Conservation (phyloP, 1,140 invertebrate species). For the Thereuonema tuberculata region DNA sequence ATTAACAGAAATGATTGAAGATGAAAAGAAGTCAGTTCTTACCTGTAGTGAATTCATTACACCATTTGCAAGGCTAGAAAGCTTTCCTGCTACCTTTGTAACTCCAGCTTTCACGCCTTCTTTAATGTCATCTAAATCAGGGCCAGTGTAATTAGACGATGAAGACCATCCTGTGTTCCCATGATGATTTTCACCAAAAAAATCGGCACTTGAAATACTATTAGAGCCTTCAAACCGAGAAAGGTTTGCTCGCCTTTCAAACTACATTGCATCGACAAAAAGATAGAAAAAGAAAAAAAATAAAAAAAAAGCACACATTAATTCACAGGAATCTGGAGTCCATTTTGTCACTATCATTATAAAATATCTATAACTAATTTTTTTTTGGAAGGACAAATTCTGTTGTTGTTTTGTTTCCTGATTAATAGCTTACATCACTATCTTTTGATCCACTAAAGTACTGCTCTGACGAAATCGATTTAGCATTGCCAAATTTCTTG, state of each 20-base stretch:
- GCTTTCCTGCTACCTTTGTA: constrained; percentile 83
- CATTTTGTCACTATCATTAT: too few relatives aligned
- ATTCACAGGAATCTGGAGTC: too few relatives aligned
- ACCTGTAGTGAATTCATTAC: constrained; percentile 84
- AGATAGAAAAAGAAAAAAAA: constrained; percentile 9
- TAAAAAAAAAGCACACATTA: background rate
- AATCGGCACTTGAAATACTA: constrained; percentile 90
- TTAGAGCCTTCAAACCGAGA: constrained; percentile 72
- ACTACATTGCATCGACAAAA: constrained; percentile 35
- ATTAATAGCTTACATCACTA: constrained; percentile 41
- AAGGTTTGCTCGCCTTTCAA: constrained; percentile 50
- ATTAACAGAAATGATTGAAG: too few relatives aligned
- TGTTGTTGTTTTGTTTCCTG: too few relatives aligned
- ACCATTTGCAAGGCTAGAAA: constrained; percentile 86
- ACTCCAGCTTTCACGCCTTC: constrained; percentile 93
- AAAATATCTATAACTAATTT: too few relatives aligned
- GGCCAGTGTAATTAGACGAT: constrained; percentile 36
- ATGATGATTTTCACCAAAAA: constrained; percentile 52
- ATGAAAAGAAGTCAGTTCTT: too few relatives aligned
- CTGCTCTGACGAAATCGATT: constrained; percentile 94
- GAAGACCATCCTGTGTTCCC: constrained; percentile 32
- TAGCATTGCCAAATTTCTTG: constrained; percentile 90
- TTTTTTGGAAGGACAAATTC: too few relatives aligned
- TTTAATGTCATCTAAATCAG: constrained; percentile 85
- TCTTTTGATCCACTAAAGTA: constrained; percentile 66